phyloP scores from a whole-genome alignment of 2,797 vertebrate species.

The Enteromius fasciolatus region DNA sequence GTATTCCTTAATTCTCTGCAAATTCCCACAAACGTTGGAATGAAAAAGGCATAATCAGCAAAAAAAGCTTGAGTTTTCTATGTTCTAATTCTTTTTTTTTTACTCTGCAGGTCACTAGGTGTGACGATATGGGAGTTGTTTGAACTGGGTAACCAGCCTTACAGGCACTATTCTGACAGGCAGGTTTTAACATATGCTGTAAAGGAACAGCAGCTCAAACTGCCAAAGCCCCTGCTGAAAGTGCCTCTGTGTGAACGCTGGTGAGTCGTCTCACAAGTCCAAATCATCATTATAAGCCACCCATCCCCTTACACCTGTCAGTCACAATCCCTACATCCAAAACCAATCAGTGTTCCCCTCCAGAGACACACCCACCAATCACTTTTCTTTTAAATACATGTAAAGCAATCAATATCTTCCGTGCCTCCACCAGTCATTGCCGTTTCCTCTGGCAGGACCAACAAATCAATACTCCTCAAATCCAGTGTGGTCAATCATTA shows the following conservation, averaged over 20 bases:
- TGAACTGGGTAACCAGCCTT: slow-evolving; percentile 93
- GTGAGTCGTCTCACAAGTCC: slow-evolving; percentile 76
- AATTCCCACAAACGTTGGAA: background rate
- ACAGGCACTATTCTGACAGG: slow-evolving; percentile 90
- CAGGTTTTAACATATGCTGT: slow-evolving; percentile 94
- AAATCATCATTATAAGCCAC: slow-evolving; percentile 33
- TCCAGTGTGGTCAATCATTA: slow-evolving; percentile 64
- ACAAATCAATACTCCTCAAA: slow-evolving; percentile 63
- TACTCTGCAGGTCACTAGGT: slow-evolving; percentile 86
- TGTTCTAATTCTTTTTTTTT: background rate
- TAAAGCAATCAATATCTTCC: slow-evolving; percentile 43
- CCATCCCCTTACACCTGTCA: background rate
- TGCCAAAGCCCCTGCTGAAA: slow-evolving; percentile 90
- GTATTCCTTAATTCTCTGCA: background rate
- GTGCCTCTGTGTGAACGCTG: slow-evolving; percentile 91
- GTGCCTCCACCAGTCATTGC: slow-evolving; percentile 53
- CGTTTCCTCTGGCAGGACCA: slow-evolving; percentile 53
- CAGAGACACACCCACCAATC: slow-evolving; percentile 44
- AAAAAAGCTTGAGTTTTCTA: background rate
- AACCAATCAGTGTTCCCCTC: slow-evolving; percentile 47
- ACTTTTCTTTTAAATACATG: slow-evolving; percentile 43
- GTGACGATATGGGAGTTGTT: slow-evolving; percentile 97
- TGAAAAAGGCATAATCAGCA: background rate
- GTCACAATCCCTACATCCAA: slow-evolving; percentile 23
- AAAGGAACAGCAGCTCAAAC: slow-evolving; percentile 96